phyloP scores from a whole-genome alignment of 1,140 invertebrate species.

The Drosophila orosa region DNA sequence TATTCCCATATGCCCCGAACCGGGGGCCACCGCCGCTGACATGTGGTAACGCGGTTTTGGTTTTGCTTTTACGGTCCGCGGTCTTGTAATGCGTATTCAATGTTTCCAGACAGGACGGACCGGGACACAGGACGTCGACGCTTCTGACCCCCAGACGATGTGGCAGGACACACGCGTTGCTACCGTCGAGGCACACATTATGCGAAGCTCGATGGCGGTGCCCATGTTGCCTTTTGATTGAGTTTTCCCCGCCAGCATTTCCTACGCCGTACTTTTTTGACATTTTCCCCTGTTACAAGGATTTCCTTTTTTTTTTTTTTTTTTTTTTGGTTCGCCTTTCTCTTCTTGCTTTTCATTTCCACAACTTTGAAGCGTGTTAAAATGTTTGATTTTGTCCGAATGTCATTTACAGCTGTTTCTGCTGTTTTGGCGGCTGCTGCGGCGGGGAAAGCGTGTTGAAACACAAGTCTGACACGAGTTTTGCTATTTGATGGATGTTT shows the following conservation, averaged over 20 bases:
- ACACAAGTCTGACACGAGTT: constrained; percentile 41
- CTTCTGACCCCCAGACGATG: constrained; percentile 69
- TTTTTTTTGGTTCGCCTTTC: constrained; percentile 16
- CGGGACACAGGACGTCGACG: constrained; percentile 42
- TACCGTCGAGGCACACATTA: constrained; percentile 63
- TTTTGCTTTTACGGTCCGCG: constrained; percentile 71
- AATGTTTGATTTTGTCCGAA: constrained; percentile 81
- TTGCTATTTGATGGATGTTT: constrained; percentile 55
- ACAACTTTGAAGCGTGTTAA: constrained; percentile 77
- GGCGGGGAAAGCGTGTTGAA: constrained; percentile 32
- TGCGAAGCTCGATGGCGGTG: constrained; percentile 52
- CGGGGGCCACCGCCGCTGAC: constrained; percentile 61
- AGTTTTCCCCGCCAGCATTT: constrained; percentile 74
- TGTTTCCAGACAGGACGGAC: constrained; percentile 73
- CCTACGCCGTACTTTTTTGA: constrained; percentile 65
- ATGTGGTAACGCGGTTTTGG: constrained; percentile 81
- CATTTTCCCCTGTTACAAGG: constrained; percentile 48
- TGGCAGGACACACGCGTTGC: constrained; percentile 71
- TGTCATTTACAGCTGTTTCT: constrained; percentile 79
- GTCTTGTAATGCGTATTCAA: constrained; percentile 82
- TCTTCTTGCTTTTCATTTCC: constrained; percentile 28
- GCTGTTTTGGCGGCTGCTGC: constrained; percentile 20
- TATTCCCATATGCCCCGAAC: constrained; percentile 78
- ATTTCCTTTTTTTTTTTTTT: constrained; percentile 17
- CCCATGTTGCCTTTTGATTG: constrained; percentile 77